Evolutionary conservation across 37 sponge, comb jelly and placozoan species (phyloP).

Genomic region (Ianthella basta): DNA sequence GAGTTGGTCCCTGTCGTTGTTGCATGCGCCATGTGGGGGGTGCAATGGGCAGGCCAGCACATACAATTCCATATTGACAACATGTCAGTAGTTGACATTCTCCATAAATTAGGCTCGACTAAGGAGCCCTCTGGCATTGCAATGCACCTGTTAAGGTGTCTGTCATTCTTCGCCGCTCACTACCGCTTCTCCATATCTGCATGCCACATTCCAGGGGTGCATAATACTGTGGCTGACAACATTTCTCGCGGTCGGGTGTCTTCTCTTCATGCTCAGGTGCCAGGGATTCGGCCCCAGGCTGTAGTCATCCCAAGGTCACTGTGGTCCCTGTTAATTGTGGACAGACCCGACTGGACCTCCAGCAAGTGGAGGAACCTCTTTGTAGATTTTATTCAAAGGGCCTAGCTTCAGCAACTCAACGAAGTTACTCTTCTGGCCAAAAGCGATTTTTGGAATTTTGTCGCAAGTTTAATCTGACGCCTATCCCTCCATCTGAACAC

Average conservation of each 20-base stretch:
- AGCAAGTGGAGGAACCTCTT: slow-evolving; percentile 22
- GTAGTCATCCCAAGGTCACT: background rate
- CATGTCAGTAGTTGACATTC: background rate
- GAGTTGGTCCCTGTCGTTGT: background rate
- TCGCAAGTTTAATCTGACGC: background rate
- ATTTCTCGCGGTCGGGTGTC: background rate
- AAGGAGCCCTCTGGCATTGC: background rate
- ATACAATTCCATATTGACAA: background rate
- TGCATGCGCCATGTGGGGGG: background rate
- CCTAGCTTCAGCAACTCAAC: slow-evolving; percentile 7
- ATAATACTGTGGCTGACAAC: background rate
- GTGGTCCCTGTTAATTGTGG: background rate
- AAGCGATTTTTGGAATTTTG: background rate
- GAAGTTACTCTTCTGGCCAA: slow-evolving; percentile 20
- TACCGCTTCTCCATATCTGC: background rate
- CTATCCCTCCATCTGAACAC: slow-evolving; percentile 23
- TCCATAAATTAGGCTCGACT: background rate
- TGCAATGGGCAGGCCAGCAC: background rate
- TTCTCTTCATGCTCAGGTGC: too few relatives aligned
- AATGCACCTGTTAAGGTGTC: background rate
- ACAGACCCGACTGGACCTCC: slow-evolving; percentile 37
- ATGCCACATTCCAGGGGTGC: background rate
- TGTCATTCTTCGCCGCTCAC: background rate
- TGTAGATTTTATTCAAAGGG: slow-evolving; percentile 25
- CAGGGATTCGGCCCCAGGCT: too few relatives aligned